A percentile compares a stretch with the other conserved stretches of the same genome.
Evolutionary conservation across 2,797 vertebrate species (phyloP).

Genomic region (Fistularia tabacaria): DNA sequence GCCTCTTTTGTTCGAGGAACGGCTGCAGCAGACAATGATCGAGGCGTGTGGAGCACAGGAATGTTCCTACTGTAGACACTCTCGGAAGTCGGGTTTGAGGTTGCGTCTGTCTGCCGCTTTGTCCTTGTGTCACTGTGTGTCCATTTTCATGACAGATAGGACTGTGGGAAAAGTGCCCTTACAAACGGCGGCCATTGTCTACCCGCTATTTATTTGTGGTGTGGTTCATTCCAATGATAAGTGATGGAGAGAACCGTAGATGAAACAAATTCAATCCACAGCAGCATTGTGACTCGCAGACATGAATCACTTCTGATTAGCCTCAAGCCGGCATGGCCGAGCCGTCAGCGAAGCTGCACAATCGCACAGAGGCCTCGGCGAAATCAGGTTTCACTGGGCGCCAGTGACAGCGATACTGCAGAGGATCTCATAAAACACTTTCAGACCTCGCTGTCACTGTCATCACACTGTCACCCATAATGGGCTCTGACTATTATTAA

Average conservation of each 20-base stretch:
- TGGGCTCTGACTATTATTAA: constrained; percentile 74
- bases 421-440: constrained; percentile 42
- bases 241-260: constrained; percentile 64
- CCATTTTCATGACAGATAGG: constrained; percentile 68
- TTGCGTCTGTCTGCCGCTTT: constrained; percentile 67
- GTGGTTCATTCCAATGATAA: constrained; percentile 55
- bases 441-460: constrained; percentile 57
- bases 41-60: constrained; percentile 61
- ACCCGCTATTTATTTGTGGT: constrained; percentile 54
- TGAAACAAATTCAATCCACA: constrained; percentile 70
- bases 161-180: constrained; percentile 75
- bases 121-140: constrained; percentile 68
- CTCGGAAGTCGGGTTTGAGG: constrained; percentile 67
- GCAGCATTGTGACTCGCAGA: constrained; percentile 62
- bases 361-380: constrained; percentile 35
- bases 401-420: constrained; percentile 40
- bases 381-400: constrained; percentile 53
- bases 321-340: constrained; percentile 60
- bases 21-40: constrained; percentile 58
- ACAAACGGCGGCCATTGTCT: constrained; percentile 62
- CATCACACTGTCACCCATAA: constrained; percentile 58
- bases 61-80: constrained; percentile 72
- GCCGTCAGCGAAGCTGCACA: constrained; percentile 44
- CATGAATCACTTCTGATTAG: constrained; percentile 76
- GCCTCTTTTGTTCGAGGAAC: constrained; percentile 58